Conservation (phyloP, 2,113 vertebrate genomes). For the Fukomys damarensis region DNA sequence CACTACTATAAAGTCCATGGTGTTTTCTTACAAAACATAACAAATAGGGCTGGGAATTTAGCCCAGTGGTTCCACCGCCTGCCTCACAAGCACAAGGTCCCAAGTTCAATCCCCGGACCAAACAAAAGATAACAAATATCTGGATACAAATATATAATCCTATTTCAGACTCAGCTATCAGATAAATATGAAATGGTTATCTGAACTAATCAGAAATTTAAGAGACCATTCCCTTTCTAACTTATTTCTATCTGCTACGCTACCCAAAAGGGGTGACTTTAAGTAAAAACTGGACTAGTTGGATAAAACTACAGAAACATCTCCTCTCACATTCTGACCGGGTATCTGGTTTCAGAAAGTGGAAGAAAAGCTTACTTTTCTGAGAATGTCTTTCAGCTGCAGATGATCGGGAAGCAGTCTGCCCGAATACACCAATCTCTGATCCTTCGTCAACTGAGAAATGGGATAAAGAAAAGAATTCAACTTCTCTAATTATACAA, state of each 20-base stretch:
- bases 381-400: conserved; percentile 95
- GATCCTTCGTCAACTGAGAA: conserved; percentile 93
- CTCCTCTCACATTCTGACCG: not conserved
- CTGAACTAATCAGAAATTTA: not conserved
- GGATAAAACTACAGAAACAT: not conserved
- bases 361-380: conserved; percentile 91
- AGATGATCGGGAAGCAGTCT: conserved; percentile 96
- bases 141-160: not conserved
- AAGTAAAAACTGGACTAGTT: conserved; percentile 60
- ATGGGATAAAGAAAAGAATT: conserved; percentile 86
- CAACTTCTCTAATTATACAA: conserved; percentile 80
- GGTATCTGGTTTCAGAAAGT: conserved; percentile 43
- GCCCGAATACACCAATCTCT: conserved; percentile 96
- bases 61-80: too few species aligned
- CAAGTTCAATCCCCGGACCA: too few species aligned
- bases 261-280: not conserved
- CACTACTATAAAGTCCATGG: not conserved
- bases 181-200: not conserved
- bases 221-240: not conserved
- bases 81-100: too few species aligned
- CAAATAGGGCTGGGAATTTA: too few species aligned
- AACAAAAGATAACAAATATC: not conserved
- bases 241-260: not conserved
- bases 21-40: conserved; percentile 34
- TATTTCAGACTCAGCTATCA: conserved; percentile 5